A percentile compares a stretch with the other conserved stretches of the same genome.
Evolutionary conservation across 2,113 vertebrate species (phyloP).

Genomic region (Phalacrocorax brasilianus): DNA sequence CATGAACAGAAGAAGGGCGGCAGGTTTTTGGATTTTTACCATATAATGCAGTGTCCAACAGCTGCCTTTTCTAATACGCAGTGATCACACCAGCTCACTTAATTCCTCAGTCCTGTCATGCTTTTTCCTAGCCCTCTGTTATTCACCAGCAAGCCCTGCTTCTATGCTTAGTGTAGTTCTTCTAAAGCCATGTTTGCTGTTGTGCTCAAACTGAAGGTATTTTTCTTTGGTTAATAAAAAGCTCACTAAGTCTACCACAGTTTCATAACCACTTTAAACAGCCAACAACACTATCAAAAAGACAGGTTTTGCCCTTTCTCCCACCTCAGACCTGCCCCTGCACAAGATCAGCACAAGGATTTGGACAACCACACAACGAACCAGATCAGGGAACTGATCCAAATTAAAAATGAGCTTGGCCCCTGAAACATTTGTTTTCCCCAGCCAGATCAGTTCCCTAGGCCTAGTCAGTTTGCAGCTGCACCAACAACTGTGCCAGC

Average conservation of each 20-base stretch:
- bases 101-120: not conserved
- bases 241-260: not conserved
- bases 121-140: not conserved
- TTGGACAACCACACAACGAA: not conserved
- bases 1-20: not conserved
- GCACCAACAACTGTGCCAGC: conserved; percentile 42
- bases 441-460: not conserved
- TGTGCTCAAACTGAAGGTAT: not conserved
- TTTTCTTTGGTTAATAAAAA: not conserved
- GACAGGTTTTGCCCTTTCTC: not conserved
- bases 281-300: not conserved
- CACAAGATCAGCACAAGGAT: not conserved
- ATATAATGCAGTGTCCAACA: not conserved
- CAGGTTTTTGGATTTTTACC: not conserved
- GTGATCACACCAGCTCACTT: not conserved
- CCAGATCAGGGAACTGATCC: conserved; percentile 6
- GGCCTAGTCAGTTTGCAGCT: not conserved
- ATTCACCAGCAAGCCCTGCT: not conserved
- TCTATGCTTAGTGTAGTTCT: not conserved
- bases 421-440: conserved; percentile 3
- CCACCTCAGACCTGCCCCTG: not conserved
- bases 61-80: not conserved
- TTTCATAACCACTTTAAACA: not conserved
- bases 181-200: not conserved
- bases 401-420: conserved; percentile 28